Conservation (phyloP, 2,113 vertebrate genomes). For the Drymodes brunneopygia region DNA sequence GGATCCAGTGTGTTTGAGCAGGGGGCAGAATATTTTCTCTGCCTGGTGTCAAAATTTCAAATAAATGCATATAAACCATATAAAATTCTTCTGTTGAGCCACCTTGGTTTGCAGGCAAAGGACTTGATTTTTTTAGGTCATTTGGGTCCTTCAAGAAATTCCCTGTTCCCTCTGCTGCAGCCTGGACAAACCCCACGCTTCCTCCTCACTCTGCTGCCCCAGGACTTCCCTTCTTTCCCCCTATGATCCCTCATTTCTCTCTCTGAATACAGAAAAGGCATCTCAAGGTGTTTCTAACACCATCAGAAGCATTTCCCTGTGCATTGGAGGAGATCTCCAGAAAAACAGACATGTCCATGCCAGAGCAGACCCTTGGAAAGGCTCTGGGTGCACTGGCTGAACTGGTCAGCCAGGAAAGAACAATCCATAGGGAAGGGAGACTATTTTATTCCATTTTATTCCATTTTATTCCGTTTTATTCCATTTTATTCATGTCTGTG, state of each 20-base stretch:
- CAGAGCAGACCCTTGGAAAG: neutral
- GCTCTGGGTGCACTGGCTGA: neutral
- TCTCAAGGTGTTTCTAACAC: neutral
- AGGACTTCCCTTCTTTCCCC: neutral
- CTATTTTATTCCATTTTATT: neutral
- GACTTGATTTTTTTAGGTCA: neutral
- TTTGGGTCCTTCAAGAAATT: too few species aligned
- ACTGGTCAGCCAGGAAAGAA: neutral
- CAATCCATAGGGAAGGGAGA: neutral
- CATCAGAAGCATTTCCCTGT: neutral
- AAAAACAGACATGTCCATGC: accelerated
- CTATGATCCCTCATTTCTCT: accelerated
- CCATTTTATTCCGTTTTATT: neutral
- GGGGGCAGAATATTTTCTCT: neutral
- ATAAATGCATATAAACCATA: neutral
- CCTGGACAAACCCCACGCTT: too few species aligned
- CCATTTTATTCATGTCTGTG: neutral
- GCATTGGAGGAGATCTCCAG: neutral
- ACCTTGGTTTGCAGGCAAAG: neutral
- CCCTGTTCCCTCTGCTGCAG: neutral
- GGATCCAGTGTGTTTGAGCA: neutral
- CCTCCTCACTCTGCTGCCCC: accelerated
- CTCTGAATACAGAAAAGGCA: neutral
- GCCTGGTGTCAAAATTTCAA: neutral
- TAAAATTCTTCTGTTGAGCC: neutral